Conservation (phyloP, 2,113 vertebrate species). For the Melanostigma gelatinosum region DNA sequence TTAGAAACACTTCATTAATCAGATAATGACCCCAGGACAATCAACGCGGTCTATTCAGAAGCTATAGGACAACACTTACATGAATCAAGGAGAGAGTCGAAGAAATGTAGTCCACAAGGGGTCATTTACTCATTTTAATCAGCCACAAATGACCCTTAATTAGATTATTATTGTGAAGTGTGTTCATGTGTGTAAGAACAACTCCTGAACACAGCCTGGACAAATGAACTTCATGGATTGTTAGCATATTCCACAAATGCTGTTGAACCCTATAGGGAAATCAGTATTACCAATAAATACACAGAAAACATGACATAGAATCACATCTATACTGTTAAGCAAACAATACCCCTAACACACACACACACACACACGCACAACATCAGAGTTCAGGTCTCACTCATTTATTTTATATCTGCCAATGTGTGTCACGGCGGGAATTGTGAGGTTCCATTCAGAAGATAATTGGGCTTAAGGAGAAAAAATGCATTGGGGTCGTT, state of each 20-base stretch:
- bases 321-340: not conserved
- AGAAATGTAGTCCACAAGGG: conserved; percentile 54
- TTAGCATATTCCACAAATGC: conserved; percentile 5
- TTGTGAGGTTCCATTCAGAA: conserved; percentile 29
- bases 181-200: conserved; percentile 36
- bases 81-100: conserved; percentile 31
- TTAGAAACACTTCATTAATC: conserved; percentile 64
- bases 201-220: conserved; percentile 13
- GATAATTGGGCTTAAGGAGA: conserved; percentile 44
- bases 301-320: not conserved
- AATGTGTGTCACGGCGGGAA: conserved; percentile 22
- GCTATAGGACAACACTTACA: conserved; percentile 14
- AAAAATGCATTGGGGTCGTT: conserved; percentile 14
- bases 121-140: conserved; percentile 67
- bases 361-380: not conserved
- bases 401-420: conserved; percentile 28
- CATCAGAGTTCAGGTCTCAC: not conserved
- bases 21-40: conserved; percentile 52
- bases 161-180: conserved; percentile 29
- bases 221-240: conserved; percentile 34
- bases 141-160: conserved; percentile 50
- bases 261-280: not conserved
- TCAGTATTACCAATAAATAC: conserved; percentile 9
- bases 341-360: not conserved
- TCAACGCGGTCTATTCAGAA: conserved; percentile 25